A percentile compares a stretch with the other conserved stretches of the same genome.
phyloP scores from a whole-genome alignment of 2,113 vertebrate genomes.

The Columba livia region DNA sequence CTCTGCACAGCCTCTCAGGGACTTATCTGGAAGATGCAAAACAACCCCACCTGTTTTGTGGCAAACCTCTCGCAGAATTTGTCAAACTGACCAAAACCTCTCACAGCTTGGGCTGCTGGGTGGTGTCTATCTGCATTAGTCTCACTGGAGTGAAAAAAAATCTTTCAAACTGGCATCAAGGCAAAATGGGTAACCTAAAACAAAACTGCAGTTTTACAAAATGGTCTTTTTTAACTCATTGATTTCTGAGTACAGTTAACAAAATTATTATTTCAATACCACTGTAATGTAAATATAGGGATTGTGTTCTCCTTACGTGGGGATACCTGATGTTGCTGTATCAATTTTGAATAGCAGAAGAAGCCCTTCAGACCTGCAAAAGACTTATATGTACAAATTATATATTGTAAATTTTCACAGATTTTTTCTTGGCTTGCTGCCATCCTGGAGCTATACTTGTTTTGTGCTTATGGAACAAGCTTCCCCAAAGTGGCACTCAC shows the following conservation, averaged over 20 bases:
- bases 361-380: background rate
- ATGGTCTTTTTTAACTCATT: background rate
- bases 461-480: background rate
- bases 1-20: background rate
- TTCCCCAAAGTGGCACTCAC: background rate
- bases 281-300: background rate
- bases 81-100: background rate
- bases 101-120: background rate
- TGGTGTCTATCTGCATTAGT: background rate
- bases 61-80: background rate
- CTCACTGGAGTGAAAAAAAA: background rate
- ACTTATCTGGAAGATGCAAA: background rate
- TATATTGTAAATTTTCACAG: background rate
- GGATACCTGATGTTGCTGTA: background rate
- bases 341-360: background rate
- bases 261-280: background rate
- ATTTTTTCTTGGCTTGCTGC: background rate
- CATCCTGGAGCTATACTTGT: background rate
- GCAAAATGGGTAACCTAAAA: background rate
- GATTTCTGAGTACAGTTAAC: background rate
- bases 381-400: rapidly evolving
- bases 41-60: background rate
- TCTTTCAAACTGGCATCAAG: background rate
- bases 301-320: background rate
- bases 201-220: background rate